Evolutionary conservation across 1,140 invertebrate species (phyloP).

Genomic region (Diuraphis noxia): DNA sequence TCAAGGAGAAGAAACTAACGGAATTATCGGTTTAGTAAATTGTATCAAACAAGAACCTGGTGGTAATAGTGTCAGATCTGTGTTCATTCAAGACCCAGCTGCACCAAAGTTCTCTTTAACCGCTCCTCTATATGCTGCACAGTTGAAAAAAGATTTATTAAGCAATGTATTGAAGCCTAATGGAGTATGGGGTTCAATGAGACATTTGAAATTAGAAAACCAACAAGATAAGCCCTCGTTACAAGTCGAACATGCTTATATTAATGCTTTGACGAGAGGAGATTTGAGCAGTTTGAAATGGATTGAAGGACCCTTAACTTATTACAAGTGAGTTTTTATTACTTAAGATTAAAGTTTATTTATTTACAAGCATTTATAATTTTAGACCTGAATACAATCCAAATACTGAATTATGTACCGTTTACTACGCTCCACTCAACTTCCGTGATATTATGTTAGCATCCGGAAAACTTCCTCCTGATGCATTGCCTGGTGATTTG

Average conservation of each 20-base stretch:
- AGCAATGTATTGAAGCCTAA: conserved; percentile 77
- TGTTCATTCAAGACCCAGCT: conserved; percentile 71
- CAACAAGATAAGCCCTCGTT: conserved; percentile 66
- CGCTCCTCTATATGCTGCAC: conserved; percentile 65
- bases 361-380: neutral
- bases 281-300: conserved; percentile 90
- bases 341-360: neutral
- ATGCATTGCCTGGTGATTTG: conserved; percentile 86
- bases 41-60: conserved; percentile 85
- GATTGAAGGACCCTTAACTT: conserved; percentile 83
- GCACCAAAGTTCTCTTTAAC: conserved; percentile 67
- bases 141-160: conserved; percentile 76
- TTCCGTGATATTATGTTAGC: conserved; percentile 98
- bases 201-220: conserved; percentile 73
- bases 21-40: conserved; percentile 84
- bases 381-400: conserved; percentile 60
- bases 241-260: conserved; percentile 82
- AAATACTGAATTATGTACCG: conserved; percentile 74
- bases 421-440: conserved; percentile 93
- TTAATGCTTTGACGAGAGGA: conserved; percentile 86
- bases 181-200: conserved; percentile 80
- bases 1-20: conserved; percentile 70
- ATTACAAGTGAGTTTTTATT: conserved; percentile 60
- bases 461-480: conserved; percentile 91
- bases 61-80: conserved; percentile 72